Percentiles rank a stretch among this genome's conserved stretches.
Evolutionary conservation across 2,113 vertebrate genomes (phyloP).

Genomic region (Sinocyclocheilus anophthalmus): DNA sequence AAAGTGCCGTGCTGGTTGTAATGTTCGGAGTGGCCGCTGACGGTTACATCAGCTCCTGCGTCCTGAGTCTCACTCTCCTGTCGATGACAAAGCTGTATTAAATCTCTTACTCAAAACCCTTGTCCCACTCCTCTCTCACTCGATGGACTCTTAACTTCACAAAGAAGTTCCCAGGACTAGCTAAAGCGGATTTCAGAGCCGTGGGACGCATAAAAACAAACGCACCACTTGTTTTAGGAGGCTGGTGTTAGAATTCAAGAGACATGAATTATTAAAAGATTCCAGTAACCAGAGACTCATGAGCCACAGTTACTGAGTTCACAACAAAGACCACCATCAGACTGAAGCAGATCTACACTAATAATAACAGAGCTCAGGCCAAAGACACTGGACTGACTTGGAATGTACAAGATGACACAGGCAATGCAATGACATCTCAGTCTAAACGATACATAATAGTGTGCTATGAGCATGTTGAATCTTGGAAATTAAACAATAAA

Average conservation of each 20-base stretch:
- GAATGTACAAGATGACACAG: neutral
- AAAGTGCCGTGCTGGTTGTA: slow-evolving; percentile 59
- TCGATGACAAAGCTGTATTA: slow-evolving; percentile 33
- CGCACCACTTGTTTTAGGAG: slow-evolving; percentile 57
- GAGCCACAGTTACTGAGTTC: slow-evolving; percentile 69
- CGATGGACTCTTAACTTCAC: neutral
- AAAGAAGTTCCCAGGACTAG: neutral
- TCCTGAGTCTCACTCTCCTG: slow-evolving; percentile 69
- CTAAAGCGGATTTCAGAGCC: slow-evolving; percentile 4
- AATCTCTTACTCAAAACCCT: neutral
- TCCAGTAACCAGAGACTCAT: slow-evolving; percentile 74
- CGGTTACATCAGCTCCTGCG: slow-evolving; percentile 69
- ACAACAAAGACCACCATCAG: slow-evolving; percentile 54
- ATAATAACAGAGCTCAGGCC: neutral
- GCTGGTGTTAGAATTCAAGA: slow-evolving; percentile 73
- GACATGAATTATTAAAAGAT: slow-evolving; percentile 77
- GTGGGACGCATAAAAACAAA: neutral
- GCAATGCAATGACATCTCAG: neutral
- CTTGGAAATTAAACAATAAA: neutral
- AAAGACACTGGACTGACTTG: too few species aligned
- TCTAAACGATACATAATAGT: neutral
- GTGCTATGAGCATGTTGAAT: neutral
- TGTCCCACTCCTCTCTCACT: neutral
- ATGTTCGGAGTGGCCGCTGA: slow-evolving; percentile 64
- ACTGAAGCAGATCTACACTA: neutral